Evolutionary conservation across 2,888 invertebrate species (phyloP).

Genomic region (Sphecodes monilicornis): DNA sequence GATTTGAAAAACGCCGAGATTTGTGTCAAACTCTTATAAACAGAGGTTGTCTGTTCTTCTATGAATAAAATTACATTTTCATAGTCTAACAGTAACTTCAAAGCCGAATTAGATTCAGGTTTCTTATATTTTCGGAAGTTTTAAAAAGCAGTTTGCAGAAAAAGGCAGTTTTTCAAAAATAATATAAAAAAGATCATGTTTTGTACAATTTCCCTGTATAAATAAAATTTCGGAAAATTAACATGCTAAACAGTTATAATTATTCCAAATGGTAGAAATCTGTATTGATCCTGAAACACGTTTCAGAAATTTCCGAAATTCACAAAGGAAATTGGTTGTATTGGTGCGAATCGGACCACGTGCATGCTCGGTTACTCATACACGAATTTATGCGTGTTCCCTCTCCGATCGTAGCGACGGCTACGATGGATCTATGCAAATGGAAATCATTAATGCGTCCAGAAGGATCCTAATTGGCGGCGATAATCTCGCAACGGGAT

Average conservation of each 20-base stretch:
- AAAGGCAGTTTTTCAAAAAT: too few relatives aligned
- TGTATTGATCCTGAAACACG: constrained; percentile 1
- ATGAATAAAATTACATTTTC: background rate
- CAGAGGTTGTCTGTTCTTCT: background rate
- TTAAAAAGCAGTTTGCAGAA: too few relatives aligned
- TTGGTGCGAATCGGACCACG: constrained; percentile 72
- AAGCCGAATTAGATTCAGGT: background rate
- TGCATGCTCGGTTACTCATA: constrained; percentile 64
- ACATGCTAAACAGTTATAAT: background rate
- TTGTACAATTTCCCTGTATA: background rate
- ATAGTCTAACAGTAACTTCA: background rate
- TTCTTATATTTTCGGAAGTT: background rate
- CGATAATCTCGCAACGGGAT: constrained; percentile 70
- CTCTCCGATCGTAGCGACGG: constrained; percentile 67
- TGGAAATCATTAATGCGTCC: constrained; percentile 80
- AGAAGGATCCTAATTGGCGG: constrained; percentile 76
- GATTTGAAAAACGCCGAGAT: background rate
- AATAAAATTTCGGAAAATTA: too few relatives aligned
- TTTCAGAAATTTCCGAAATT: background rate
- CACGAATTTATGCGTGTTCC: constrained; percentile 52
- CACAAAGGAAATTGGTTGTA: constrained; percentile 43
- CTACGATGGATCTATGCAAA: constrained; percentile 83
- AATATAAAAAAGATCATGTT: too few relatives aligned
- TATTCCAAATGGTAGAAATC: background rate
- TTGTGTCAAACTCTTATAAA: background rate